Base-by-base conservation (phyloP, 2,888 invertebrate species). In the Nomada goodeniana region DNA sequence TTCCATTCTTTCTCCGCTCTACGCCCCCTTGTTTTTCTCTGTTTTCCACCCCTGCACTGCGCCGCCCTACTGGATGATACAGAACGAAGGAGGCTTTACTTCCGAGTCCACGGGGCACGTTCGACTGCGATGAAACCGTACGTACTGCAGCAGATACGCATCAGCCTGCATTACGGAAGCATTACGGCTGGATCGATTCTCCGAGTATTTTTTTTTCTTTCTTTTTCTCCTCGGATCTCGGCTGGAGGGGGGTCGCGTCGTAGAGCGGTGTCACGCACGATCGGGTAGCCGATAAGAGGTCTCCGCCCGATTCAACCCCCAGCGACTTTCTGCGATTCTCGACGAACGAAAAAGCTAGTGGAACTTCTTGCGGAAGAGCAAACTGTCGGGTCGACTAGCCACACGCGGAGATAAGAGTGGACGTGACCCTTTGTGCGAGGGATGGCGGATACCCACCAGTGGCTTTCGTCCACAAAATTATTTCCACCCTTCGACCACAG, bases 171-270 rank as follows among this genome's bases (percentile, higher is more conserved):
- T 87, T 86, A 88, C 79, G 86, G 83, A 80, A 87, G 86, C 83
- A 89, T 87, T 86, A 82, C 83, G 52, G 63, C 65, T 83, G 83
- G 83, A 88, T 88, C 83, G 88, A 88, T 83, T 83, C 79, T 75
- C 65, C 63, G 52, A 36, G 36, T n/a, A 9, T n/a, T 29, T 29
- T 47, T n/a, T 57, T 57, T 23, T 1, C 15, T 57, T 57, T 23
- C 1, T n/a, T 67, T 23, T 71, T 23, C 53, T 47, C 26, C 20
- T 59, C 20, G 36, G 42, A 50, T 13, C 9, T 7, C 9, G 9
- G 18, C 15, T 44, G 52, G 11, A 29, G 18, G 11, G 20, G 26
- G 18, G 18, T 4, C 50, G 18, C n/a, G 42, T 36, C 57, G 23
- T 47, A 13, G 15, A 44, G 50, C 68, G 44, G 52, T 59, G 76